phyloP scores from a whole-genome alignment of 2,888 invertebrate genomes.

The Seira sanloemensis region DNA sequence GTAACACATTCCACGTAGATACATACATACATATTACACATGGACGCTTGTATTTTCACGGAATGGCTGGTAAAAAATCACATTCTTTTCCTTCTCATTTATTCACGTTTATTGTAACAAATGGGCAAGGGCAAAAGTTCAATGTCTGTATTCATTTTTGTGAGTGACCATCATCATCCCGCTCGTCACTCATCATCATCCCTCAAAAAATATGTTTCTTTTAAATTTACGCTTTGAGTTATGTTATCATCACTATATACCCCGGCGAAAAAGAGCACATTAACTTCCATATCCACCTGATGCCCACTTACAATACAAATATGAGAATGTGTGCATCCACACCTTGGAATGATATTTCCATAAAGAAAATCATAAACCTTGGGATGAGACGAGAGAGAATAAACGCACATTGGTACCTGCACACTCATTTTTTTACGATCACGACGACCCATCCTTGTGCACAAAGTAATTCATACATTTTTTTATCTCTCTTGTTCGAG shows the following conservation, averaged over 20 bases:
- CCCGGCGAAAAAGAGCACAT: background rate
- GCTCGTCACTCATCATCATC: slow-evolving; percentile 13
- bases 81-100: slow-evolving; percentile 54
- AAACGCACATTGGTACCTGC: background rate
- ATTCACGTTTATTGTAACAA: slow-evolving; percentile 59
- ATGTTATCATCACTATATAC: background rate
- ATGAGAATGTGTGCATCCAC: slow-evolving; percentile 11
- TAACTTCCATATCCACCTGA: background rate
- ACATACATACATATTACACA: no score
- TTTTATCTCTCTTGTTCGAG: background rate
- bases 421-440: background rate
- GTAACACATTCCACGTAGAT: slow-evolving; percentile 21
- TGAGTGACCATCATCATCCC: slow-evolving; percentile 53
- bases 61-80: slow-evolving; percentile 32
- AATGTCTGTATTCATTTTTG: slow-evolving; percentile 53
- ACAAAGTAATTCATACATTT: background rate
- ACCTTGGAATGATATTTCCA: slow-evolving; percentile 9
- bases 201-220: background rate
- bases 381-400: background rate
- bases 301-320: background rate
- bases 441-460: background rate
- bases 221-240: background rate
- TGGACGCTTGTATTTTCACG: no score
- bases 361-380: slow-evolving; percentile 4
- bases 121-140: slow-evolving; percentile 63